Evolutionary conservation across 2,888 invertebrate genomes (phyloP), one percentile per base, ranked within the genome.

Genomic region (Epirrhoe alternata): DNA sequence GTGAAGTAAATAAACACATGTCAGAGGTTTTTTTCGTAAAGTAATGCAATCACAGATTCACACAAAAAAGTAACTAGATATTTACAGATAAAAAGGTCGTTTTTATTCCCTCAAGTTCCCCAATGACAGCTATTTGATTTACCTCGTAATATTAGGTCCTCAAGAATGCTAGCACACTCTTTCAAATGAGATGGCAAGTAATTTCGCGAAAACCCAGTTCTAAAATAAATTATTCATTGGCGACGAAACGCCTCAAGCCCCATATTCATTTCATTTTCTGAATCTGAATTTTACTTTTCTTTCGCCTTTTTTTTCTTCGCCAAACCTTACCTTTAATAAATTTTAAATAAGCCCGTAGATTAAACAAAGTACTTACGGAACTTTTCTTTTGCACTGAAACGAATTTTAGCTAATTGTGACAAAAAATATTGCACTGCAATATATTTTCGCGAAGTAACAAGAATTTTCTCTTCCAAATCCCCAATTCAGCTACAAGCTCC

Each of bases 181-280:
- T 86, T 87, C 86, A 84, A 87, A 90, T 88, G 87, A 87, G 86
- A 90, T 84, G 85, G 87, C 86, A 87, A 90, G 92, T 91, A 92
- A 92, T 92, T 92, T 92, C 83, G 86, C 84, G 88, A 89, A 88
- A 89, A 90, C 86, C 87, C 87, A 88, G 86, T 89, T 89, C 88
- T 85, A 88, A 90, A 87, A 93, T 93, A 93, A 92, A 92, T 93
- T 92, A 93, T 92, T 93, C 92, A 93, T 92, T 82, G 88, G 87
- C 90, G 91, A 91, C 91, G 92, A 90, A 92, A 90, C 87, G 92
- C 92, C 90, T 84, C 84, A 86, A 89, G 91, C 85, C 85, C 38
- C 90, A 90, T 91, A 92, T 92, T 93, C 91, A 92, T 92, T 93
- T 92, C 92, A 92, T 92, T 93, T 42, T 90, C 90, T 84, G 88